Base-by-base conservation (phyloP, 2,888 invertebrate genomes). In the Gortyna flavago region DNA sequence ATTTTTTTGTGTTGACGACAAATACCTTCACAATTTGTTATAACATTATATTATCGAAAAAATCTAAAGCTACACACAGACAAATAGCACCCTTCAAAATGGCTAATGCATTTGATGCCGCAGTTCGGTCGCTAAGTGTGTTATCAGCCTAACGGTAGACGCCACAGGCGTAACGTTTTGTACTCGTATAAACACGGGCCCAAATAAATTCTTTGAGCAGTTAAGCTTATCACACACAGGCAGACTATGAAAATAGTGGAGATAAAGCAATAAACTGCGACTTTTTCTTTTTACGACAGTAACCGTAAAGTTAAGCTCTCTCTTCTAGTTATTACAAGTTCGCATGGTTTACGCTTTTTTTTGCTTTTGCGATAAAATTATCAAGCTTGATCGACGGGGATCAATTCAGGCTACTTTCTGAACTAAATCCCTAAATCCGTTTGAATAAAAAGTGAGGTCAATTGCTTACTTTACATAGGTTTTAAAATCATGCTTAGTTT, bases 141-240 rank as follows among this genome's bases (percentile, higher is more conserved):
- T 77, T 84, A 84, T 82, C 83, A 51, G 65, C 35, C 74, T 82
- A 62, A 86, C 35, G 62, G 9, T 66, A 77, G 61, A 64, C 61
- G 75, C 75, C 79, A 59, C 72, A 79, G 57, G 86, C 75, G 21
- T 35, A 38, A 44, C 68, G n/a, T n/a, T n/a, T 69, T 64, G 70
- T 88, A 69, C 79, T 72, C 77, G 69, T 74, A 83, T 77, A 75
- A 80, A 80, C 83, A 80, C 44, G 54, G 41, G 68, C 72, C 68
- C 29, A 86, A 85, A 86, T 80, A 88, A 85, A 87, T 83, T 79
- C 79, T 0, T 57, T 71, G 16, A 62, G 71, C 79, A 75, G 87
- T 88, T 80, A 81, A 83, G 75, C 85, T 87, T 88, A 88, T 88
- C 89, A 87, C 76, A 73, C 75, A 82, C 79, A 79, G 72, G 77